phyloP scores from a whole-genome alignment of 1,140 invertebrate genomes.

The Wiebesia pumilae region DNA sequence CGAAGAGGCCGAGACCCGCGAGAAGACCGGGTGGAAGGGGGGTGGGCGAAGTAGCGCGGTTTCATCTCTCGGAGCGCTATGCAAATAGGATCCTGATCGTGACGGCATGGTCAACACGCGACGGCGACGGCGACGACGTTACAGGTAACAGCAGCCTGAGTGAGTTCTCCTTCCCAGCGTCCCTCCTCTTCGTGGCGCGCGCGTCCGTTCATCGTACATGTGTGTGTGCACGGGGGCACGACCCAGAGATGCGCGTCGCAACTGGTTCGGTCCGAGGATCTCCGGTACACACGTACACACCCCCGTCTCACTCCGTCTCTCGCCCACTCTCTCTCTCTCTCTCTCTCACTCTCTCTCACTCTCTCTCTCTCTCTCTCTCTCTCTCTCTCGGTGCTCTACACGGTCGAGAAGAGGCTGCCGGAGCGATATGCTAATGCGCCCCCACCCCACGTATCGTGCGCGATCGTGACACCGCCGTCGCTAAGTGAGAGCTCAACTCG shows the following conservation, averaged over 20 bases:
- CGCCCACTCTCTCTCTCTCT: not conserved
- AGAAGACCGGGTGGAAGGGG: slow-evolving; percentile 38
- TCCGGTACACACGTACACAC: not conserved
- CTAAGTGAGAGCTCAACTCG: slow-evolving; percentile 58
- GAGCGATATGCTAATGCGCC: slow-evolving; percentile 60
- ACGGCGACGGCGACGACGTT: slow-evolving; percentile 33
- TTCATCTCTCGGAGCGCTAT: slow-evolving; percentile 64
- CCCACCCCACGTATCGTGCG: not conserved
- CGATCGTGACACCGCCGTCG: slow-evolving; percentile 54
- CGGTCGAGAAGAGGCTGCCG: slow-evolving; percentile 5
- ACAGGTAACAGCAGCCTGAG: slow-evolving; percentile 41
- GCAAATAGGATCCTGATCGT: slow-evolving; percentile 68
- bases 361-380: not conserved
- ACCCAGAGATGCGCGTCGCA: slow-evolving; percentile 48
- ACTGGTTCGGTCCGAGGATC: not conserved
- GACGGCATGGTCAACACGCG: slow-evolving; percentile 61
- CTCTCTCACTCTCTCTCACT: not conserved
- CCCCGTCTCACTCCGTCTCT: not conserved
- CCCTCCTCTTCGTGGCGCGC: not conserved
- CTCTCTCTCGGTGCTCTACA: not conserved
- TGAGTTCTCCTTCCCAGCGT: slow-evolving; percentile 47
- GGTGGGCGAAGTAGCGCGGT: slow-evolving; percentile 51
- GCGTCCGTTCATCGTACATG: not conserved
- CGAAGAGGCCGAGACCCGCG: not conserved
- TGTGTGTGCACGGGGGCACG: slow-evolving; percentile 54